A percentile compares a stretch with the other conserved stretches of the same genome.
These are phyloP conservation scores for Troides aeacus DNA, from an alignment of 2,888 invertebrate genomes.

Conservation along the genomic window DNA sequence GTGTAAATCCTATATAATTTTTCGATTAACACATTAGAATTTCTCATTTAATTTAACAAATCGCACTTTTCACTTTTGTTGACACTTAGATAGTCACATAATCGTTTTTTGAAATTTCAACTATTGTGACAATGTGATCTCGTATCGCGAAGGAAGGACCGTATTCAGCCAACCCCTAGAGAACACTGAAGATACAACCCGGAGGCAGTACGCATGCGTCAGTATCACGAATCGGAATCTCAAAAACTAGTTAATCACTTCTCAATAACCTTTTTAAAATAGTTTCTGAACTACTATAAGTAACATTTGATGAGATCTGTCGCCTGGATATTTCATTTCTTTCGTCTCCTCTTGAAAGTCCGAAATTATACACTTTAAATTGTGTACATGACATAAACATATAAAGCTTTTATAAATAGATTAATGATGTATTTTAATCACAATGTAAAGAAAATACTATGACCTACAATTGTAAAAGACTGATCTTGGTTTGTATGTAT, in stretches of 20 bases:
- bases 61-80: not conserved
- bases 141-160: constrained; percentile 25
- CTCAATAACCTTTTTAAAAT: not conserved
- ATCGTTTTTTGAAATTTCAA: not conserved
- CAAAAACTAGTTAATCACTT: not conserved
- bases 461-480: too few species aligned
- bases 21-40: not conserved
- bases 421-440: too few species aligned
- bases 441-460: too few species aligned
- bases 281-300: not conserved
- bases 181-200: constrained; percentile 31
- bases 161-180: constrained; percentile 31
- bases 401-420: too few species aligned
- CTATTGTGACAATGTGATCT: not conserved
- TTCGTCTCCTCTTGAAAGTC: too few species aligned
- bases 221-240: constrained; percentile 1
- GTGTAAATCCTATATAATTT: not conserved
- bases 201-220: constrained; percentile 34
- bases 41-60: not conserved
- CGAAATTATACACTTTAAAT: too few species aligned
- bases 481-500: too few species aligned
- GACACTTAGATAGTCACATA: not conserved
- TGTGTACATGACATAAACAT: too few species aligned
- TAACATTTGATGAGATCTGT: not conserved
- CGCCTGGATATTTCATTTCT: too few species aligned